These are phyloP conservation scores for Sphenopsis melanotis DNA, from an alignment of 2,797 vertebrate genomes.

Conservation along the genomic window DNA sequence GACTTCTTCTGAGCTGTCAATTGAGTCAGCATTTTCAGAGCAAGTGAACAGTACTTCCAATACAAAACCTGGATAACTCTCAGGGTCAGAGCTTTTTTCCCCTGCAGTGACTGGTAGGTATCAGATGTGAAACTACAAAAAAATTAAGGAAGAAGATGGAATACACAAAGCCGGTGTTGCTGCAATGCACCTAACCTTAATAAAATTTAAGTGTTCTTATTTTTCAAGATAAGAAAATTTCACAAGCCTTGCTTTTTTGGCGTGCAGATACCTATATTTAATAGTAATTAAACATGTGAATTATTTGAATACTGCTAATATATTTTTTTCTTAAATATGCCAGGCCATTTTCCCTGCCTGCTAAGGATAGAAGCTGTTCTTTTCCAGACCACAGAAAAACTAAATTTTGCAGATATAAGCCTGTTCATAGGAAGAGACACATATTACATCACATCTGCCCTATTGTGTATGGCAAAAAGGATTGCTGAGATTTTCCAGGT, in stretches of 20 bases:
- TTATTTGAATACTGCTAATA: neutral
- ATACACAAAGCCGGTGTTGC: neutral
- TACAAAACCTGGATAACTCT: neutral
- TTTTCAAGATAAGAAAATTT: neutral
- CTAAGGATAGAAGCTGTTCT: neutral
- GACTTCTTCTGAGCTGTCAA: neutral
- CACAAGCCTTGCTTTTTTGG: neutral
- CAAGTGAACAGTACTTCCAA: neutral
- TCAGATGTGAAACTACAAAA: neutral
- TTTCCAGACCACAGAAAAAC: neutral
- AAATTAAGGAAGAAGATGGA: neutral
- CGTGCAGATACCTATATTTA: neutral
- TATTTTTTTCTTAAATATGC: neutral
- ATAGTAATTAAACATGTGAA: neutral
- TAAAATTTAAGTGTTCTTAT: neutral
- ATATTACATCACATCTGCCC: neutral
- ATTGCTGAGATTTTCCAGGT: neutral
- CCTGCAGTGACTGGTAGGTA: neutral
- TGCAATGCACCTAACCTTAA: neutral
- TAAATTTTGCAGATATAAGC: neutral
- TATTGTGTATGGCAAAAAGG: neutral
- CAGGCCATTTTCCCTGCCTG: neutral
- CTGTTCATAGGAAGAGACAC: neutral
- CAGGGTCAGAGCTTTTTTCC: neutral
- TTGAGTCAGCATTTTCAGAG: slow-evolving; percentile 21